Percentiles rank a stretch among this genome's conserved stretches.
Conservation (phyloP, 2,797 vertebrate genomes). For the Synanceia verrucosa region DNA sequence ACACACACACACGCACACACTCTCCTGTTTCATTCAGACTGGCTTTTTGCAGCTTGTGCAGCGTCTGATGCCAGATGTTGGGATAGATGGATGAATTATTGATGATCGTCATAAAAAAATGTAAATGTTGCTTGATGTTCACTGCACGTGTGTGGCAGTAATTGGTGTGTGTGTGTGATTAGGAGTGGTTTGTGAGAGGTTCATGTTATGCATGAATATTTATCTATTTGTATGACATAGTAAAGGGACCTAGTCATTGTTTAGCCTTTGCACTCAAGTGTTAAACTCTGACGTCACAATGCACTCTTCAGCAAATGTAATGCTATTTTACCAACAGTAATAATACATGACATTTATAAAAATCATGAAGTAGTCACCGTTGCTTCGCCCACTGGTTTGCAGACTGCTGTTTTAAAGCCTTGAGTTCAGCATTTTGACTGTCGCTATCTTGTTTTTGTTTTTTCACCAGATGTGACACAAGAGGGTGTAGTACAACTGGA, state of each 20-base stretch:
- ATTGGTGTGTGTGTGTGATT: not conserved
- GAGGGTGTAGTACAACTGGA: too few relatives aligned
- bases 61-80: slow-evolving; percentile 43
- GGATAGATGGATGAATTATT: slow-evolving; percentile 47
- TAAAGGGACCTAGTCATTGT: not conserved
- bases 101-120: slow-evolving; percentile 34
- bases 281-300: too few relatives aligned
- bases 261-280: not conserved
- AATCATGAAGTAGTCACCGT: too few relatives aligned
- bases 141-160: not conserved
- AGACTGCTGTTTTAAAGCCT: too few relatives aligned
- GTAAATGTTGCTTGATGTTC: slow-evolving; percentile 46
- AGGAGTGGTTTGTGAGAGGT: not conserved
- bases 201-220: not conserved
- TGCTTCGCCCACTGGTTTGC: too few relatives aligned
- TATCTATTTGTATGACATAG: not conserved
- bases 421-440: too few relatives aligned
- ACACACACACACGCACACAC: slow-evolving; percentile 3
- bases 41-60: slow-evolving; percentile 29
- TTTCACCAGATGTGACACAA: too few relatives aligned
- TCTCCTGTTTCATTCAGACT: not conserved
- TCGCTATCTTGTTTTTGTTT: too few relatives aligned
- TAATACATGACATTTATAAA: too few relatives aligned
- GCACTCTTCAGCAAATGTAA: too few relatives aligned
- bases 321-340: too few relatives aligned